phyloP scores from a whole-genome alignment of 2,888 invertebrate species.

The Folsomia manolachei region DNA sequence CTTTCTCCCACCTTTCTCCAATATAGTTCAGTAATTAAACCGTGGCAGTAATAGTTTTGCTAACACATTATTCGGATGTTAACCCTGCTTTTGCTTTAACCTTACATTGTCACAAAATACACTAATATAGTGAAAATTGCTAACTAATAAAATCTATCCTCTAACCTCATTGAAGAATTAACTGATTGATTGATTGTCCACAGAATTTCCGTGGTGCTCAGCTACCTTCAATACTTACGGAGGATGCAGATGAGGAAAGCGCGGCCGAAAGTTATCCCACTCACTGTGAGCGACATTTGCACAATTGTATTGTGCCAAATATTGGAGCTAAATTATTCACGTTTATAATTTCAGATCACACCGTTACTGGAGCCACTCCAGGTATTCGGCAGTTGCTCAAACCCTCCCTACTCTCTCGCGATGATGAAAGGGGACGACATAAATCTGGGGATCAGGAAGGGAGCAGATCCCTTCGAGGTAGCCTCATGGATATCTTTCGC shows the following conservation, averaged over 20 bases:
- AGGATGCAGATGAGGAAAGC: slow-evolving; percentile 55
- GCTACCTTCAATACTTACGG: slow-evolving; percentile 60
- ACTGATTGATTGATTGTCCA: too few relatives aligned
- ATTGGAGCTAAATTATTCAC: too few relatives aligned
- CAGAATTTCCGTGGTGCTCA: slow-evolving; percentile 66
- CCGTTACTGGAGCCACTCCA: slow-evolving; percentile 56
- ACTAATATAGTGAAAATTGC: background rate
- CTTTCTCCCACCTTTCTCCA: too few relatives aligned
- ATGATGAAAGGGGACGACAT: slow-evolving; percentile 53
- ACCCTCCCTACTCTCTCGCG: slow-evolving; percentile 46
- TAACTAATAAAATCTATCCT: background rate
- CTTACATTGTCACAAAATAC: too few relatives aligned
- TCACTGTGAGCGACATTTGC: too few relatives aligned
- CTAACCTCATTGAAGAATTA: background rate
- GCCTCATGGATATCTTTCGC: slow-evolving; percentile 74
- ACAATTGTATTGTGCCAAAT: too few relatives aligned
- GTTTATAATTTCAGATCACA: too few relatives aligned
- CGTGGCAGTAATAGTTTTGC: too few relatives aligned
- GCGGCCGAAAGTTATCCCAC: slow-evolving; percentile 43
- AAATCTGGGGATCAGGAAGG: slow-evolving; percentile 53
- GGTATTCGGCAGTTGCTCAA: slow-evolving; percentile 60
- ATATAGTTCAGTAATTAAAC: too few relatives aligned
- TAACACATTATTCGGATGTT: too few relatives aligned
- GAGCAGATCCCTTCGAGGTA: slow-evolving; percentile 56
- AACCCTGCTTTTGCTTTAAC: too few relatives aligned